Base-by-base conservation (phyloP, 2,113 vertebrate genomes). In the Microcebus lehilahytsara region DNA sequence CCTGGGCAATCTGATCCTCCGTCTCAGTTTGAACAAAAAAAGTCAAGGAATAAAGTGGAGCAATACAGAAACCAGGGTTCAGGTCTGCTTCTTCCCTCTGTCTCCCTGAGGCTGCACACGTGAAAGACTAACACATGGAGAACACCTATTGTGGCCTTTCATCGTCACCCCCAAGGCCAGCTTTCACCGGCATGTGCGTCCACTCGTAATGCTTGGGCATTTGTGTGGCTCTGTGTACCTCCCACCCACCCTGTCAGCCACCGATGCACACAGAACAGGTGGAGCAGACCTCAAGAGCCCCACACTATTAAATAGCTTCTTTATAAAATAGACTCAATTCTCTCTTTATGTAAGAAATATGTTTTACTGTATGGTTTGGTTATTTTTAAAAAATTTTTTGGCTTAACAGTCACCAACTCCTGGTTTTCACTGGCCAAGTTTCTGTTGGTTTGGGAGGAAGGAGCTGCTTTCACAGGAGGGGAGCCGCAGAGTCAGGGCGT, bases 151-250 rank as follows among this genome's bases (percentile, higher is more conserved):
- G 34, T 34, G 32, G 19, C 56, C 56, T 85, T 4, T 58, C 25
- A 34, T 60, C 37, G n/a, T 22, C 2, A 2, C 20, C 79, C 37
- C 37, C 6, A 8, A 5, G 25, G 27, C 71, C 40, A 30, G 34
- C 30, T 23, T 71, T 46, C 42, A 4, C 37, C 19, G 4, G 2
- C 11, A 0, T 17, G 0, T 4, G 22, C 2, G 3, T 58, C 49
- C 30, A 2, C 79, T 66, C 32, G 46, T 80, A 34, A 11, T 19
- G 60, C 30, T 42, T 11, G 49, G 1, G 2, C 14, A 0, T 71
- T 56, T 53, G 6, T 14, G 3, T 40, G 25, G 20, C 25, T 92
- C n/a, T 60, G 46, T 30, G 34, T 7, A 8, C 6, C 9, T 53
- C 32, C 58, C 17, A 66, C 19, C 30, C 27, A 3, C 46, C 32